Evolutionary conservation across 2,113 vertebrate species (phyloP).

Genomic region (Lontra canadensis): DNA sequence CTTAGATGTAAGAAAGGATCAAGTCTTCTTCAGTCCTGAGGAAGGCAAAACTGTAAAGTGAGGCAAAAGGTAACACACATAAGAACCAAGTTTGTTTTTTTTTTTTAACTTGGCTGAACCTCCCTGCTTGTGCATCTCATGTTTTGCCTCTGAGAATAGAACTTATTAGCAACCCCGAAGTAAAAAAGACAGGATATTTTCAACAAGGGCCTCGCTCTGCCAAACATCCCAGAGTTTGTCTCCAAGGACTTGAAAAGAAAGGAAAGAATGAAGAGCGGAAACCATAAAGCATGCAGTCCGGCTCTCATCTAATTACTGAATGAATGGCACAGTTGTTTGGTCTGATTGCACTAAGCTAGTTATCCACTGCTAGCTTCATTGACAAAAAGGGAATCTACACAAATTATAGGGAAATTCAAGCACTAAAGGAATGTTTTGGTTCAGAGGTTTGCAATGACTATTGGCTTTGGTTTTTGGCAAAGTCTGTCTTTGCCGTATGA

Average conservation of each 20-base stretch:
- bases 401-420: conserved; percentile 88
- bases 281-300: conserved; percentile 85
- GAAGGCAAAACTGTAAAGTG: conserved; percentile 46
- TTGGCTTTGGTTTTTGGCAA: conserved; percentile 86
- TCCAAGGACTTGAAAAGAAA: conserved; percentile 86
- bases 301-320: conserved; percentile 88
- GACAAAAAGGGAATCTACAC: conserved; percentile 88
- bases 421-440: conserved; percentile 87
- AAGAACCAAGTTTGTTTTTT: not conserved
- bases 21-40: conserved; percentile 46
- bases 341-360: conserved; percentile 85
- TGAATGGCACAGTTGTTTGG: conserved; percentile 88
- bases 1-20: conserved; percentile 10
- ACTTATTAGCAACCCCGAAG: conserved; percentile 81
- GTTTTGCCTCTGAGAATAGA: conserved; percentile 82
- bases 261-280: conserved; percentile 86
- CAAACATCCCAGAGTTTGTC: conserved; percentile 84
- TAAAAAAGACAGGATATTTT: conserved; percentile 82
- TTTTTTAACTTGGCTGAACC: conserved; percentile 50
- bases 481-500: conserved; percentile 83
- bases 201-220: conserved; percentile 81
- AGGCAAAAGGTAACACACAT: conserved; percentile 37
- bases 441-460: conserved; percentile 86
- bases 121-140: conserved; percentile 73
- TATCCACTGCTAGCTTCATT: conserved; percentile 86